Evolutionary conservation across 2,797 vertebrate genomes (phyloP).

Genomic region (Fringilla coelebs): DNA sequence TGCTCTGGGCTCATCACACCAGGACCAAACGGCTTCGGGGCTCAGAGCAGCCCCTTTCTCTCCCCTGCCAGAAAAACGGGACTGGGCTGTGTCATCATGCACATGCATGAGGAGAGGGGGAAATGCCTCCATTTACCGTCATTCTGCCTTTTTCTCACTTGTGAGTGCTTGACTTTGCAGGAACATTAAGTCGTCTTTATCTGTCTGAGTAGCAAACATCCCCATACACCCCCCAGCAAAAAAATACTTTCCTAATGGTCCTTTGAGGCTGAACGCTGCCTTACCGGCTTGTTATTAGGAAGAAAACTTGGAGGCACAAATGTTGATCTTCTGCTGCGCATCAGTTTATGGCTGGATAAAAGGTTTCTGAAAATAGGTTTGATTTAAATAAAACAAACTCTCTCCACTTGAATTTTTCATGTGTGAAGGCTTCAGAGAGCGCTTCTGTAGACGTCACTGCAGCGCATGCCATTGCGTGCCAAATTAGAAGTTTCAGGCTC

Average conservation of each 20-base stretch:
- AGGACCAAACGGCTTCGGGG: accelerated
- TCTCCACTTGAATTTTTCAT: slow-evolving; percentile 54
- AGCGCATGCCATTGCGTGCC: slow-evolving; percentile 11
- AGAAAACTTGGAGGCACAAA: slow-evolving; percentile 35
- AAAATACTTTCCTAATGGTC: slow-evolving; percentile 15
- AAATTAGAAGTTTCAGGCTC: background rate
- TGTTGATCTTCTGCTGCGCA: slow-evolving; percentile 56
- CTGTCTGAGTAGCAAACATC: background rate
- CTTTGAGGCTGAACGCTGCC: background rate
- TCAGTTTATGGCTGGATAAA: slow-evolving; percentile 60
- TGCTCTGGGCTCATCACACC: accelerated
- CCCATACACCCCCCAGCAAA: background rate
- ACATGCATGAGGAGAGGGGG: background rate
- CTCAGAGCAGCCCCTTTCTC: background rate
- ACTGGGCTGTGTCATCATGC: background rate
- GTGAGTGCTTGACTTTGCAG: background rate
- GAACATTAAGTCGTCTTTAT: background rate
- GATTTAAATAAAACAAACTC: slow-evolving; percentile 63
- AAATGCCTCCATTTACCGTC: background rate
- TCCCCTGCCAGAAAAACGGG: background rate
- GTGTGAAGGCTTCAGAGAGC: background rate
- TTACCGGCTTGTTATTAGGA: slow-evolving; percentile 39
- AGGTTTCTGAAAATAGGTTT: slow-evolving; percentile 62
- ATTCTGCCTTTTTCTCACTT: background rate
- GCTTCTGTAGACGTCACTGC: slow-evolving; percentile 35